These are phyloP conservation scores for Dolichomitus sp. DNA, from an alignment of 2,888 invertebrate species.

Conservation along the genomic window DNA sequence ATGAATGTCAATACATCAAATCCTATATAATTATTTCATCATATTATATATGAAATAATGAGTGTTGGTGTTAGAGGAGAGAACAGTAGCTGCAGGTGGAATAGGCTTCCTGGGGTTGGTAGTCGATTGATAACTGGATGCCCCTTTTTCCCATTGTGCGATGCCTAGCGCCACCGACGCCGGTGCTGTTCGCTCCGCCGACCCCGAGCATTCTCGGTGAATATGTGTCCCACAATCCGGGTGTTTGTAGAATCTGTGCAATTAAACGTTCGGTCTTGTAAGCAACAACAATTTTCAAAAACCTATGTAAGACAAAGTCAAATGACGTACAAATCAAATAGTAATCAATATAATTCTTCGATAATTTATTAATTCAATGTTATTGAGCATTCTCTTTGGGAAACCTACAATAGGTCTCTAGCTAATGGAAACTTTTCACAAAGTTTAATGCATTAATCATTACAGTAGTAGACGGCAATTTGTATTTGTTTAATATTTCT, in stretches of 20 bases:
- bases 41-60: constrained; percentile 23
- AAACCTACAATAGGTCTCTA: too few species aligned
- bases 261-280: not conserved
- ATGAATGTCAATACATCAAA: too few species aligned
- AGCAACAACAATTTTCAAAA: constrained; percentile 20
- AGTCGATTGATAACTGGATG: constrained; percentile 78
- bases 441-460: too few species aligned
- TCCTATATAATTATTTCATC: too few species aligned
- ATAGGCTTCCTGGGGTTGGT: constrained; percentile 72
- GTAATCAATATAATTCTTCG: too few species aligned
- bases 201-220: constrained; percentile 68
- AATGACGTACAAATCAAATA: too few species aligned
- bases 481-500: too few species aligned
- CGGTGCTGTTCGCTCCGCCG: constrained; percentile 68
- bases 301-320: not conserved
- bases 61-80: constrained; percentile 34
- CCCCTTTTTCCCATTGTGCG: constrained; percentile 78
- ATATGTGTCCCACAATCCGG: constrained; percentile 92
- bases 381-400: too few species aligned
- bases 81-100: constrained; percentile 75
- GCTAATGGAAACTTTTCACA: too few species aligned
- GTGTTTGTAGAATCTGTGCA: constrained; percentile 95
- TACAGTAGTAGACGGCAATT: too few species aligned
- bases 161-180: constrained; percentile 74
- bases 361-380: too few species aligned